Evolutionary conservation across 2,888 invertebrate species (phyloP), one percentile per base, ranked within the genome.

Genomic region (Anoncus sp.): DNA sequence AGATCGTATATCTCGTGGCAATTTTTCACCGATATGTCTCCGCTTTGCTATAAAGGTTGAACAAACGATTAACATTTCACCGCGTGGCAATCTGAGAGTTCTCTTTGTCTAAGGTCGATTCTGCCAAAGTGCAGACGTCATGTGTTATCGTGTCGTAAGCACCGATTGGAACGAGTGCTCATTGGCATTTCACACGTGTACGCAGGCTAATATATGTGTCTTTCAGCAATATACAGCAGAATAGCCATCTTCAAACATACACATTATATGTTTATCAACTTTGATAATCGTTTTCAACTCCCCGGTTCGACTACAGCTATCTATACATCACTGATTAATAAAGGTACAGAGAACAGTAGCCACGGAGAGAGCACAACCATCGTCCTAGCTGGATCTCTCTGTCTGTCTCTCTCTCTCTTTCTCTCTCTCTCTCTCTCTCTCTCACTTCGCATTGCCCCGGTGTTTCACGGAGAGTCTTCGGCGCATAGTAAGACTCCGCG

Each of bases 401-500:
- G n/a, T n/a, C n/a, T n/a, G n/a, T n/a, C n/a, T n/a, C n/a, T 57
- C 69, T 67, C 69, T 59, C 57, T n/a, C n/a, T n/a, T n/a, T n/a
- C n/a, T 57, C 69, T 67, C 69, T 59, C 57, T 57, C 69, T 67
- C 69, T 59, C 57, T 57, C 69, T 67, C 69, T 59, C 57, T n/a
- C n/a, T n/a, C n/a, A n/a, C n/a, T 62, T 47, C 62, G 49, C 51
- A 55, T 71, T 75, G 62, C 38, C 57, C 47, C 35, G 55, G 38
- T 55, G 63, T 63, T 72, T 63, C 45, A 51, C 55, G 31, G 62
- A 27, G 60, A 72, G 71, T 87, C 86, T 87, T 87, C 84, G 27
- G 63, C 72, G 85, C 84, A 85, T 85, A 88, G 89, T 88, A 87
- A 82, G 84, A 87, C 87, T 82, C 78, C 79, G 75, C 79, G 79